Conservation (phyloP, 2,797 vertebrate genomes). For the Mormyrus hasselquistii region DNA sequence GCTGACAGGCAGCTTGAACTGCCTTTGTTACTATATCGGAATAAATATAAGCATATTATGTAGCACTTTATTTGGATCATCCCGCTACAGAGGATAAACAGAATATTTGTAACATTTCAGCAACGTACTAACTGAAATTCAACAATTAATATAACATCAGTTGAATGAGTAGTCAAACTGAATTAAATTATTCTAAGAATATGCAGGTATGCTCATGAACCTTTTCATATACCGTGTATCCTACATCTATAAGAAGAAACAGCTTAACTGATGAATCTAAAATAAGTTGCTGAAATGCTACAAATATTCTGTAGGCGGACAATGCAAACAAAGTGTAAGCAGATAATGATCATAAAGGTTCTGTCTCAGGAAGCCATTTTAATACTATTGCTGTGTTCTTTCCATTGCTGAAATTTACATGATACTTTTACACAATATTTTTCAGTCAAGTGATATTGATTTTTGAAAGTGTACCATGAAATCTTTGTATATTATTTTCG, state of each 20-base stretch:
- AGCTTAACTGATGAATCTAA: not conserved
- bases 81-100: not conserved
- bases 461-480: not conserved
- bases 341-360: not conserved
- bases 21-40: not conserved
- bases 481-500: not conserved
- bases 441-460: not conserved
- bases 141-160: not conserved
- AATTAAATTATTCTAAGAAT: not conserved
- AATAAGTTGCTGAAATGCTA: not conserved
- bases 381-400: not conserved
- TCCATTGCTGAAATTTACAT: not conserved
- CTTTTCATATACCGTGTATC: not conserved
- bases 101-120: not conserved
- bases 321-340: not conserved
- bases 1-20: not conserved
- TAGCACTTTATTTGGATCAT: not conserved
- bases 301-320: not conserved
- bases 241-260: not conserved
- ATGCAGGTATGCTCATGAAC: not conserved
- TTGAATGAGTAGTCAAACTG: not conserved
- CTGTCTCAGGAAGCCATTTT: not conserved
- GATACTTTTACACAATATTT: not conserved
- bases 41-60: not conserved
- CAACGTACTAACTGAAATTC: not conserved